phyloP scores from a whole-genome alignment of 30 jellyfish, hydroid and myxozoan species.

The Aurelia sp. region DNA sequence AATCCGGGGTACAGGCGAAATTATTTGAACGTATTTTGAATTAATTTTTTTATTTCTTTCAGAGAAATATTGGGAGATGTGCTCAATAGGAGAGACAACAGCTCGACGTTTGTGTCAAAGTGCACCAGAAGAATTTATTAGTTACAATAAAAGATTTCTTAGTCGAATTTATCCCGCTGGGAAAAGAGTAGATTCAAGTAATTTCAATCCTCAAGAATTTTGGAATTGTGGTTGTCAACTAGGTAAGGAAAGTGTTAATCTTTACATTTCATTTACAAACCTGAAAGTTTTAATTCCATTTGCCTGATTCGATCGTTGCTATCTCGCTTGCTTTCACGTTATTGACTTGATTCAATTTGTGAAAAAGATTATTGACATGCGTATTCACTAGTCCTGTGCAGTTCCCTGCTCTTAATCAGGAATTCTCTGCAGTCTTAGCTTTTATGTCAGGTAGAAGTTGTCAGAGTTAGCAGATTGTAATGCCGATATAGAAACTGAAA shows the following conservation, averaged over 20 bases:
- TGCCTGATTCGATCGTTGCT: too few species aligned
- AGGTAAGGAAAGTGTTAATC: conserved; percentile 48
- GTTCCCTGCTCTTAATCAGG: too few species aligned
- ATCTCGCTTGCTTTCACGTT: too few species aligned
- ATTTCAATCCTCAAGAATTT: conserved; percentile 95
- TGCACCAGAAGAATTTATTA: conserved; percentile 91
- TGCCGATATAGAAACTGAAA: too few species aligned
- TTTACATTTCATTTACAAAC: not conserved
- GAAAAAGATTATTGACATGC: too few species aligned
- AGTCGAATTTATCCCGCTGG: conserved; percentile 94
- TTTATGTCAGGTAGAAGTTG: not conserved
- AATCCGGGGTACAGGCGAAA: too few species aligned
- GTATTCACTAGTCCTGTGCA: too few species aligned
- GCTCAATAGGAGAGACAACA: conserved; percentile 92
- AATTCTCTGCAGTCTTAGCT: too few species aligned
- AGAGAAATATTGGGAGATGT: conserved; percentile 95
- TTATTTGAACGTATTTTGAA: too few species aligned
- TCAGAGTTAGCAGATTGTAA: too few species aligned
- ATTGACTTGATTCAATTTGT: too few species aligned
- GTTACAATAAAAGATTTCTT: conserved; percentile 84
- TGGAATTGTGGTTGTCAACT: conserved; percentile 98
- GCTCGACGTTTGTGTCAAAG: conserved; percentile 77
- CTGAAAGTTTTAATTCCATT: too few species aligned
- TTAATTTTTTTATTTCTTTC: not conserved
- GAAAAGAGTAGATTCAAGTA: conserved; percentile 96